phyloP scores from a whole-genome alignment of 2,888 invertebrate species.

The Shargacucullia verbasci region DNA sequence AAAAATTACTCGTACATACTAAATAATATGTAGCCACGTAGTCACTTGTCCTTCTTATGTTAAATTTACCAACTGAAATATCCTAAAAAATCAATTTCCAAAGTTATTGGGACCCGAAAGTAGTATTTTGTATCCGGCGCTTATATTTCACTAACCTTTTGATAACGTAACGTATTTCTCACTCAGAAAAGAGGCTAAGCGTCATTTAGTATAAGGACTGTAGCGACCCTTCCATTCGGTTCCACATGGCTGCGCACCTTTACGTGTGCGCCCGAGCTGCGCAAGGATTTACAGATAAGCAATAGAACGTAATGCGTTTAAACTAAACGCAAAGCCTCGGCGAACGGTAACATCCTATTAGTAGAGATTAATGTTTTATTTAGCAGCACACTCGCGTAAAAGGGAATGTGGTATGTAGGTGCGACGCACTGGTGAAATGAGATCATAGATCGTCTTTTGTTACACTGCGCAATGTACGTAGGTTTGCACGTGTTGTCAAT shows the following conservation, averaged over 20 bases:
- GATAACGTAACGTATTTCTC: conserved; percentile 52
- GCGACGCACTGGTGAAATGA: conserved; percentile 51
- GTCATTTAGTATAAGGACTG: conserved; percentile 70
- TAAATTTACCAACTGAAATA: conserved; percentile 38
- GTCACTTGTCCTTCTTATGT: conserved; percentile 11
- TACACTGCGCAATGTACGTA: conserved; percentile 29
- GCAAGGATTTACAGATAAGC: conserved; percentile 70
- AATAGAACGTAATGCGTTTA: conserved; percentile 72
- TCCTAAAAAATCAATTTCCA: conserved; percentile 38
- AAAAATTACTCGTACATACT: too few relatives aligned
- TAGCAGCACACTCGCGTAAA: conserved; percentile 47
- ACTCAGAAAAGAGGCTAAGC: conserved; percentile 60
- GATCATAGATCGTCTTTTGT: conserved; percentile 56
- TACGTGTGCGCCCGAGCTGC: conserved; percentile 63
- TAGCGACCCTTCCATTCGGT: conserved; percentile 73
- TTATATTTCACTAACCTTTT: conserved; percentile 51
- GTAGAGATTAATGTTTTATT: conserved; percentile 71
- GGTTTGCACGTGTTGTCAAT: conserved; percentile 40
- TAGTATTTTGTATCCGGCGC: conserved; percentile 39
- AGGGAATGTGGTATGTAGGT: conserved; percentile 52
- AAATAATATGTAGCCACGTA: neutral
- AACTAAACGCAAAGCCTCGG: conserved; percentile 59
- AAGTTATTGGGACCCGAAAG: conserved; percentile 23
- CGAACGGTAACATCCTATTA: conserved; percentile 66
- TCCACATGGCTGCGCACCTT: conserved; percentile 69